phyloP scores from a whole-genome alignment of 2,797 vertebrate species.

The Rhinoraja longicauda region DNA sequence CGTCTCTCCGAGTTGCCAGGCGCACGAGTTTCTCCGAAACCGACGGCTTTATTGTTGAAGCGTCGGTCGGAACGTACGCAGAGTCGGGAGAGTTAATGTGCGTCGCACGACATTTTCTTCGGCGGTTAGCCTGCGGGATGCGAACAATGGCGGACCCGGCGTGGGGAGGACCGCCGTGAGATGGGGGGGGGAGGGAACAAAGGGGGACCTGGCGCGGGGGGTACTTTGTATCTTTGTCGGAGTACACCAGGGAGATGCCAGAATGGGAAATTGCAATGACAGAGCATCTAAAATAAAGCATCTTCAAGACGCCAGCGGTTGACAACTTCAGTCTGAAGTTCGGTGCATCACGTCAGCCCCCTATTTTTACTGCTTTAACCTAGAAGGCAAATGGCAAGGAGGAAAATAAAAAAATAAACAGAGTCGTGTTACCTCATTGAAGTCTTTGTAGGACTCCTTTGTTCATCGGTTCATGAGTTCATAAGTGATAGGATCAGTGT shows the following conservation, averaged over 20 bases:
- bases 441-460: background rate
- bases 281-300: slow-evolving; percentile 7
- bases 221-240: background rate
- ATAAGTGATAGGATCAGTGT: too few relatives aligned
- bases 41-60: slow-evolving; percentile 61
- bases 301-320: background rate
- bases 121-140: background rate
- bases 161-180: too few relatives aligned
- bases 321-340: background rate
- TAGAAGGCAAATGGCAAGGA: background rate
- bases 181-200: too few relatives aligned
- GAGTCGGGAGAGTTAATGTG: slow-evolving; percentile 57
- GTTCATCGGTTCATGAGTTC: too few relatives aligned
- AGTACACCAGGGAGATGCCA: background rate
- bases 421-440: background rate
- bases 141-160: background rate
- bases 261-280: slow-evolving; percentile 4
- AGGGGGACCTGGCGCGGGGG: too few relatives aligned
- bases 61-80: slow-evolving; percentile 63
- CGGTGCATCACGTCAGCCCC: background rate
- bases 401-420: background rate
- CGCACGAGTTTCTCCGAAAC: slow-evolving; percentile 60
- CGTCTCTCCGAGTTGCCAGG: slow-evolving; percentile 61
- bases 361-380: background rate
- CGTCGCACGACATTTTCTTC: slow-evolving; percentile 51